phyloP scores from a whole-genome alignment of 2,113 vertebrate genomes.

The Chlamydotis undulata region DNA sequence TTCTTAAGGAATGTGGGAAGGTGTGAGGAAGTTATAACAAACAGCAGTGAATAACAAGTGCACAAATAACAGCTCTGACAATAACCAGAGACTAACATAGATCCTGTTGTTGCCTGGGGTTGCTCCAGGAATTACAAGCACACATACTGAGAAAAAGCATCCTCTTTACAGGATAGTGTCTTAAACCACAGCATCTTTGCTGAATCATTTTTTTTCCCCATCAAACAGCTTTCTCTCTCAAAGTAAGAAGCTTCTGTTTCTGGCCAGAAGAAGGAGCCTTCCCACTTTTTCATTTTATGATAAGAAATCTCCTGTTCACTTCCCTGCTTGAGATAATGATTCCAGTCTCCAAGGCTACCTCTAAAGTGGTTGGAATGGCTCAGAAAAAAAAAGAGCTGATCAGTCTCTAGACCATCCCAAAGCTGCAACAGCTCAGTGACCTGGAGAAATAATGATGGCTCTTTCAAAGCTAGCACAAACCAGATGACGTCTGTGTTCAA shows the following conservation, averaged over 20 bases:
- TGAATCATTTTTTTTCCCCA: background rate
- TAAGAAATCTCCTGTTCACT: background rate
- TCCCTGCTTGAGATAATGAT: background rate
- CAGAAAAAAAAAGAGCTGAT: background rate
- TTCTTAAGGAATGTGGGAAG: background rate
- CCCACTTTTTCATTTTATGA: background rate
- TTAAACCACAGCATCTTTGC: background rate
- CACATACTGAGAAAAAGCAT: background rate
- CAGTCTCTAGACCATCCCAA: background rate
- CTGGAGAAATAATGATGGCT: conserved; percentile 8
- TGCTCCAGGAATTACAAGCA: background rate
- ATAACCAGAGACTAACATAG: background rate
- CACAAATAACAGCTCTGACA: background rate
- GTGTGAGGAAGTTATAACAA: background rate
- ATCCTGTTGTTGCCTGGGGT: background rate
- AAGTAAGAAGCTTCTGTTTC: background rate
- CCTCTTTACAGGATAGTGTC: background rate
- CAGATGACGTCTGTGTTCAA: background rate
- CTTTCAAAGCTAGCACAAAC: background rate
- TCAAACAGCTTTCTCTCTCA: background rate
- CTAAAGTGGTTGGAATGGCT: background rate
- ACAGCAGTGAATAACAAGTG: background rate
- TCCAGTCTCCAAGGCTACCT: background rate
- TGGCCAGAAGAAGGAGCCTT: background rate
- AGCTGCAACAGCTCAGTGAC: background rate